Conservation (phyloP, 2,797 vertebrate species). For the Heterohyrax brucei region DNA sequence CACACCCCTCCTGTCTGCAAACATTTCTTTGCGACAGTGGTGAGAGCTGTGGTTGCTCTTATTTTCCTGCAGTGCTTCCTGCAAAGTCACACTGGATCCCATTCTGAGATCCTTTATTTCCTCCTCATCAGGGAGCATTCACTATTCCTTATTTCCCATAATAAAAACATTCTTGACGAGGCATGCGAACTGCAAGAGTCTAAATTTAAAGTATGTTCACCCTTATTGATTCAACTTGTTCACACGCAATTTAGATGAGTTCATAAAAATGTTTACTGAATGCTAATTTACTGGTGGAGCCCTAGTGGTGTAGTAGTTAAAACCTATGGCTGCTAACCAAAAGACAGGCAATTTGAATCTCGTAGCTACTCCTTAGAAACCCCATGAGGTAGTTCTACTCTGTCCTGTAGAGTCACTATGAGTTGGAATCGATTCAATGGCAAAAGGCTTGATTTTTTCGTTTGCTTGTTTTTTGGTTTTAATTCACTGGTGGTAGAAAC, state of each 20-base stretch:
- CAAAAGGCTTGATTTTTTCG: too few relatives aligned
- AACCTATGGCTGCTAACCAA: background rate
- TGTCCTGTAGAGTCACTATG: too few relatives aligned
- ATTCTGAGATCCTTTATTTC: background rate
- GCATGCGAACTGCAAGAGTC: background rate
- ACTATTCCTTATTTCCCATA: background rate
- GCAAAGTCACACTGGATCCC: background rate
- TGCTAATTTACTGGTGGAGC: background rate
- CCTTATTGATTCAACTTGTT: background rate
- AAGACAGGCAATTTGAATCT: background rate
- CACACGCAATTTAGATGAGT: background rate
- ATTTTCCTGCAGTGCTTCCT: background rate
- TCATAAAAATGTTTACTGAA: background rate
- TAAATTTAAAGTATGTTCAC: background rate
- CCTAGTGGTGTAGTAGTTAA: background rate
- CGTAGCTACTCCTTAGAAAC: background rate
- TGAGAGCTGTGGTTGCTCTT: background rate
- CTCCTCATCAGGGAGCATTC: background rate
- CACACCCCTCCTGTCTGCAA: background rate
- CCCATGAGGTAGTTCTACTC: too few relatives aligned
- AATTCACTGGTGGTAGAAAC: background rate
- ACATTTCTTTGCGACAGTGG: background rate
- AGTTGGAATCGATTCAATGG: too few relatives aligned
- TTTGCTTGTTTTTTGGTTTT: too few relatives aligned
- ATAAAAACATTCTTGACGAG: background rate